These are phyloP conservation scores for Nomada flava DNA, from an alignment of 2,888 invertebrate species.

Conservation along the genomic window DNA sequence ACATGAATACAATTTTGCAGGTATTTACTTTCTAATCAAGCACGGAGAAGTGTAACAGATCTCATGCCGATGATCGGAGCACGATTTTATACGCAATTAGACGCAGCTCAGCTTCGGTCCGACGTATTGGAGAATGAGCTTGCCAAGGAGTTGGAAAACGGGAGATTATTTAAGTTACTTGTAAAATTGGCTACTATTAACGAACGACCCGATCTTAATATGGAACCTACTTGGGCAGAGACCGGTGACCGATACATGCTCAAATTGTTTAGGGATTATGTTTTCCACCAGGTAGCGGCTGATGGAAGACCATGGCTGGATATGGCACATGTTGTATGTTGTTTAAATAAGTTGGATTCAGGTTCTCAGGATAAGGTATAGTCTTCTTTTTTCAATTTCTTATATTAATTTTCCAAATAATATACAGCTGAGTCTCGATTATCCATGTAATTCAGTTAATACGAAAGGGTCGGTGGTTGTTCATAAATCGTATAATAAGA, in stretches of 20 bases:
- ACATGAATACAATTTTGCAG: conserved; percentile 82
- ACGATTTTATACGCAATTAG: conserved; percentile 97
- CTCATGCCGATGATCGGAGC: conserved; percentile 99
- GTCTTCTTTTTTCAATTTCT: no score
- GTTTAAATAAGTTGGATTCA: conserved; percentile 96
- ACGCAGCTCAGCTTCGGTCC: conserved; percentile 93
- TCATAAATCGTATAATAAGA: no score
- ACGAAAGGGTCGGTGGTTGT: no score
- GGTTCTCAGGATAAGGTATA: conserved; percentile 92
- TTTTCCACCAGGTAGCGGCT: conserved; percentile 97
- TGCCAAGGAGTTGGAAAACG: conserved; percentile 97
- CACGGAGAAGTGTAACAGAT: conserved; percentile 94
- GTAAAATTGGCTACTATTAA: conserved; percentile 97
- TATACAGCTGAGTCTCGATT: no score
- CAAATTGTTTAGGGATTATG: conserved; percentile 98
- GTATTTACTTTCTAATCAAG: conserved; percentile 89
- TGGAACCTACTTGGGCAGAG: conserved; percentile 98
- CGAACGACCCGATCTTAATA: conserved; percentile 97
- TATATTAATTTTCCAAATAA: background rate
- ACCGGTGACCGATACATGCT: conserved; percentile 99
- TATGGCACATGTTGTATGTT: conserved; percentile 96
- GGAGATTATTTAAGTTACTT: conserved; percentile 94
- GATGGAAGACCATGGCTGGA: conserved; percentile 98
- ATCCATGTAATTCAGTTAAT: no score
- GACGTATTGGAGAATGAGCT: conserved; percentile 96